Evolutionary conservation across 2,797 vertebrate species (phyloP).

Genomic region (Mionectes olivaceus): DNA sequence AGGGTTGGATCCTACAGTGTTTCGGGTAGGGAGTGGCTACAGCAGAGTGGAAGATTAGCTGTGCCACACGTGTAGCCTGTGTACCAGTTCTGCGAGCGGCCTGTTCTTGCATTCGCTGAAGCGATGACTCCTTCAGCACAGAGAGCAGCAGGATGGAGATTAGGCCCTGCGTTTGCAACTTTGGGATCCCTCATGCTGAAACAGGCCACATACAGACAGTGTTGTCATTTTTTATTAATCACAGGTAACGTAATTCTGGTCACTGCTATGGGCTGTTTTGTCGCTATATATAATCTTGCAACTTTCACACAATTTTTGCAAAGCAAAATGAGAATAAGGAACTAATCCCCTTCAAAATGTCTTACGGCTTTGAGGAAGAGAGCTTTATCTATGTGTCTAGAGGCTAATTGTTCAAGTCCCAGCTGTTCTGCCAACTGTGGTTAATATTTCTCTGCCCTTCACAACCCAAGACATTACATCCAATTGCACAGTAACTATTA

Average conservation of each 20-base stretch:
- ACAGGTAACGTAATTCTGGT: slow-evolving; percentile 51
- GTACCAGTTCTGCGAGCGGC: neutral
- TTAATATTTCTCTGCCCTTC: slow-evolving; percentile 63
- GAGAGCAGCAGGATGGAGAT: neutral
- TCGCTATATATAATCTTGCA: slow-evolving; percentile 23
- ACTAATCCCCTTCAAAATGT: slow-evolving; percentile 25
- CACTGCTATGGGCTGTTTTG: slow-evolving; percentile 24
- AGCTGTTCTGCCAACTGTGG: slow-evolving; percentile 67
- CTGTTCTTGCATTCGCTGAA: neutral
- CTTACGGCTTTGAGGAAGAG: slow-evolving; percentile 8
- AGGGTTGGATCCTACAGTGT: neutral
- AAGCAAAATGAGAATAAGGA: slow-evolving; percentile 45
- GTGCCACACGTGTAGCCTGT: rapidly evolving
- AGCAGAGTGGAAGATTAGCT: neutral
- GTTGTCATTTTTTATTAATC: slow-evolving; percentile 59
- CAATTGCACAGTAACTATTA: neutral
- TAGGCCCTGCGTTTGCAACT: neutral
- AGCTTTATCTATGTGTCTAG: slow-evolving; percentile 32
- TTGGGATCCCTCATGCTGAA: neutral
- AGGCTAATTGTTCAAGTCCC: slow-evolving; percentile 67
- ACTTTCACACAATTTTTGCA: slow-evolving; percentile 59
- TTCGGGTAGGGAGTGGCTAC: neutral
- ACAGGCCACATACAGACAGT: neutral
- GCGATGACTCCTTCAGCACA: neutral
- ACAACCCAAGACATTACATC: slow-evolving; percentile 26